Conservation (phyloP, 2,113 vertebrate genomes). For the Sigmodon hispidus region DNA sequence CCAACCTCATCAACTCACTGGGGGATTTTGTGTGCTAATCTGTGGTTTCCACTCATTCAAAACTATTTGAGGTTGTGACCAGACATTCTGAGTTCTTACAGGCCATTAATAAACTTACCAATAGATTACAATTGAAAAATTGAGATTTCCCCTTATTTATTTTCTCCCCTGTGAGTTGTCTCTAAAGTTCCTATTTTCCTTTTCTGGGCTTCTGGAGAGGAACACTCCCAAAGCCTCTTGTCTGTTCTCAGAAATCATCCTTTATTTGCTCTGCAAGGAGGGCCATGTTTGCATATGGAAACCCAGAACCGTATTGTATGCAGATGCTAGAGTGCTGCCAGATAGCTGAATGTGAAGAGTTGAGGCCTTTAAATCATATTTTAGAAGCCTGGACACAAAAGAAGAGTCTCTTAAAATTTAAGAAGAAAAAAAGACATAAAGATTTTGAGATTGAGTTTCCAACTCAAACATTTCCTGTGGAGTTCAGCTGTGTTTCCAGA, state of each 20-base stretch:
- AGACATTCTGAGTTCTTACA: not conserved
- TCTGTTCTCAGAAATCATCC: slow-evolving; percentile 38
- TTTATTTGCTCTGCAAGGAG: slow-evolving; percentile 58
- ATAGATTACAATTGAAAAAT: not conserved
- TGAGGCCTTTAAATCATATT: slow-evolving; percentile 53
- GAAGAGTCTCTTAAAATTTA: slow-evolving; percentile 59
- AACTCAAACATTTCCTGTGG: slow-evolving; percentile 5
- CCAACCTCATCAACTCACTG: not conserved
- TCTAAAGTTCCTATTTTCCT: not conserved
- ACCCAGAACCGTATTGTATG: slow-evolving; percentile 55
- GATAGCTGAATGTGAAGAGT: slow-evolving; percentile 11
- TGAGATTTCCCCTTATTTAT: not conserved
- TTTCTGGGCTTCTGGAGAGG: not conserved
- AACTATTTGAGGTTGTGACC: not conserved
- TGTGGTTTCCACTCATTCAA: not conserved
- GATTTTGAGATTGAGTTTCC: slow-evolving; percentile 41
- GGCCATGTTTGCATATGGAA: slow-evolving; percentile 65
- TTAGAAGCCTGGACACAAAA: slow-evolving; percentile 53
- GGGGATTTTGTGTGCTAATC: not conserved
- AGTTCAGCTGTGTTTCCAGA: not conserved
- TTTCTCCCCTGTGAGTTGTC: not conserved
- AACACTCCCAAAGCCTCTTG: not conserved
- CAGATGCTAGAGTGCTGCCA: slow-evolving; percentile 61
- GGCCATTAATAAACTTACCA: not conserved
- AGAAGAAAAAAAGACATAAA: not conserved